A percentile compares a stretch with the other conserved stretches of the same genome.
Conservation (phyloP, 2,888 invertebrate genomes). For the Erpobdella octoculata region DNA sequence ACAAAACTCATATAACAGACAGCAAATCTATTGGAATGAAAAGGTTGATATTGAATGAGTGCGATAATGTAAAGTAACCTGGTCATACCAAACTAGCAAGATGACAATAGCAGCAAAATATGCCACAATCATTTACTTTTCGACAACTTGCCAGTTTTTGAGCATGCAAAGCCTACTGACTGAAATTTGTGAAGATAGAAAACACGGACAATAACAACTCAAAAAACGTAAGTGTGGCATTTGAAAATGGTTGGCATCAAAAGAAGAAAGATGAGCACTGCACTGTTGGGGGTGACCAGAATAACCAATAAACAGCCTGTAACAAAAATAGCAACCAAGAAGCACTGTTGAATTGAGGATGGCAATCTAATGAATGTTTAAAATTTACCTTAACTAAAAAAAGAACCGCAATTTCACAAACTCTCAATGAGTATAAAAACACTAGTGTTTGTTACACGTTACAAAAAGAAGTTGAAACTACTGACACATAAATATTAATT, state of each 20-base stretch:
- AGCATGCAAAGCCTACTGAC: no score
- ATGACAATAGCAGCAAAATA: not conserved
- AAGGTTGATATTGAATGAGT: not conserved
- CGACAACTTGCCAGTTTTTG: no score
- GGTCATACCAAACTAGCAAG: no score
- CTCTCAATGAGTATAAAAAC: not conserved
- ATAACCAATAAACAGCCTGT: not conserved
- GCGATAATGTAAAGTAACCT: constrained; percentile 3
- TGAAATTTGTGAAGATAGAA: not conserved
- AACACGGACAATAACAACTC: not conserved
- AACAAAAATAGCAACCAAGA: not conserved
- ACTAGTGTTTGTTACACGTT: no score
- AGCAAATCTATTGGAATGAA: constrained; percentile 9
- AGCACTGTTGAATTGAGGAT: not conserved
- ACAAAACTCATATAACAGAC: no score
- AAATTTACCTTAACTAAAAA: not conserved
- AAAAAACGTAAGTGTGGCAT: not conserved
- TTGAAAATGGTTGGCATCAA: not conserved
- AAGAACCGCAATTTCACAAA: not conserved
- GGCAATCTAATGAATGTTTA: not conserved
- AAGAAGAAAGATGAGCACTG: not conserved
- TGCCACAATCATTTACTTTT: not conserved
- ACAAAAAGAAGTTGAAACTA: not conserved
- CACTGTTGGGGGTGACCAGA: not conserved
- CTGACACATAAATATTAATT: no score